Conservation (phyloP, 2,797 vertebrate species). For the Ficedula albicollis region DNA sequence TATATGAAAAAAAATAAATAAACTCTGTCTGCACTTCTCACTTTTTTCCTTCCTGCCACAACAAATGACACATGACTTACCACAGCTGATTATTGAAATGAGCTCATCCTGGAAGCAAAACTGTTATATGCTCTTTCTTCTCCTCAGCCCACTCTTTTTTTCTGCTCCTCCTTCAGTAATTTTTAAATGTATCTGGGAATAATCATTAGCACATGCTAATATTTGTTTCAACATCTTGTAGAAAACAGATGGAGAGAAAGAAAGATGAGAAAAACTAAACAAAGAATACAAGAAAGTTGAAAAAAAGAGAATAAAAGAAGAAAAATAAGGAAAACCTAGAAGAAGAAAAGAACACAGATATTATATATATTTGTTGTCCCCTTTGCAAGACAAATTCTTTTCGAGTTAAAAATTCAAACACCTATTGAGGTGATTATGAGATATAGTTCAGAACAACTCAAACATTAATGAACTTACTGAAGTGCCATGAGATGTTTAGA, state of each 20-base stretch:
- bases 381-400: background rate
- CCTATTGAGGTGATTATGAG: background rate
- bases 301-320: background rate
- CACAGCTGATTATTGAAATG: background rate
- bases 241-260: background rate
- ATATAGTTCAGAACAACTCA: background rate
- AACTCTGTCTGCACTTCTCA: background rate
- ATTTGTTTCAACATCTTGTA: background rate
- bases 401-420: background rate
- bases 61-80: background rate
- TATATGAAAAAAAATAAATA: background rate
- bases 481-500: background rate
- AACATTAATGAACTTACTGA: background rate
- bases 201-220: background rate
- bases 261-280: background rate
- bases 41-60: background rate
- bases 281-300: background rate
- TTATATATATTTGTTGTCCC: fast-evolving
- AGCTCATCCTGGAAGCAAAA: background rate
- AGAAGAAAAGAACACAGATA: background rate
- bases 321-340: background rate
- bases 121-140: background rate
- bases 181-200: background rate
- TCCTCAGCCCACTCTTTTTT: background rate
- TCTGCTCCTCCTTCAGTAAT: background rate